phyloP scores from a whole-genome alignment of 2,797 vertebrate species.

The Centropyge bicolor region DNA sequence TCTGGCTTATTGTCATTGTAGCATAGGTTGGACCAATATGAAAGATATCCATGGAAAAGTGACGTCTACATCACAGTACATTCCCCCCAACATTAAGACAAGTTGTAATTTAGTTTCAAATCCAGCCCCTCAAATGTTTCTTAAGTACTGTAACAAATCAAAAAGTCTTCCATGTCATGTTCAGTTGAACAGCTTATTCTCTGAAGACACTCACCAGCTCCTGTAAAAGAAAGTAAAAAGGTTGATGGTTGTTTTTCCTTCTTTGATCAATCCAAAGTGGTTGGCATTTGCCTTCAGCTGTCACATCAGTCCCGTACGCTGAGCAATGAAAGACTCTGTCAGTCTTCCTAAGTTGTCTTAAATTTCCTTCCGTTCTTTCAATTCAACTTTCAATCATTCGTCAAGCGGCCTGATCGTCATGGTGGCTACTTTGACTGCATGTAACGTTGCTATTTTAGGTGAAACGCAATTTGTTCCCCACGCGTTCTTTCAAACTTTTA shows the following conservation, averaged over 20 bases:
- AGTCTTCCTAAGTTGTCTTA: neutral
- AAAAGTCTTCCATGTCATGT: slow-evolving; percentile 12
- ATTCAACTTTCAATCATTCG: slow-evolving; percentile 54
- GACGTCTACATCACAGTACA: neutral
- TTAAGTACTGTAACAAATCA: slow-evolving; percentile 10
- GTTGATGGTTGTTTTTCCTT: slow-evolving; percentile 7
- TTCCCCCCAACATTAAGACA: neutral
- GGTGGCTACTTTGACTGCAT: slow-evolving; percentile 24
- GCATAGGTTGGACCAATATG: no score
- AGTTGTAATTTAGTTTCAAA: neutral
- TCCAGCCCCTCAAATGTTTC: neutral
- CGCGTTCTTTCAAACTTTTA: neutral
- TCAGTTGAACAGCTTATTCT: slow-evolving; percentile 8
- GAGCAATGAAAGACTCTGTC: slow-evolving; percentile 41
- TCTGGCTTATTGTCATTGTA: no score
- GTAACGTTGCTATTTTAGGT: slow-evolving; percentile 36
- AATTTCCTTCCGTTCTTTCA: slow-evolving; percentile 12
- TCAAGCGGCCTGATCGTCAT: slow-evolving; percentile 24
- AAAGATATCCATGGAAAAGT: no score
- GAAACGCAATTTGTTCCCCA: neutral
- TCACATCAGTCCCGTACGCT: neutral
- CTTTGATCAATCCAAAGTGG: slow-evolving; percentile 34
- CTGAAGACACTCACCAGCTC: neutral
- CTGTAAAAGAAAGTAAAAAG: slow-evolving; percentile 5
- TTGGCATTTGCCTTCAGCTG: slow-evolving; percentile 32